Evolutionary conservation across 2,888 invertebrate genomes (phyloP), one percentile per base, ranked within the genome.

Genomic region (Andrena chrysosceles): DNA sequence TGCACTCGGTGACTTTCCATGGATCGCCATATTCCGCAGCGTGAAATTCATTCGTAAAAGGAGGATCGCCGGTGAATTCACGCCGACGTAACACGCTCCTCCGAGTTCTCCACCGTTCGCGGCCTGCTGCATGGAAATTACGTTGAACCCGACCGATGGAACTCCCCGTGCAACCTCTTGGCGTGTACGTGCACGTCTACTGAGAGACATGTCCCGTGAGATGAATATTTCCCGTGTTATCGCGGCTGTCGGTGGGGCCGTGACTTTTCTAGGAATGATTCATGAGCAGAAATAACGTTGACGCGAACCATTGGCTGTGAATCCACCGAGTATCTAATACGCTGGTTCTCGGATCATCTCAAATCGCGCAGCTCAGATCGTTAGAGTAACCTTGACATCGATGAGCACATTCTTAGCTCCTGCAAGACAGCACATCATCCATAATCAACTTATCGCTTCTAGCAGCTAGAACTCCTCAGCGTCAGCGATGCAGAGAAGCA

Each of bases 31-130:
- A 74, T 77, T 77, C 52, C 62, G 48, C 29, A 60, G 31, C 74
- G 84, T 33, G 77, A 78, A 77, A 60, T 73, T 81, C 70, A 73
- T 82, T 81, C 75, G 74, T 52, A 60, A 69, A 26, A 72, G 74
- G 63, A 63, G 54, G 35, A 77, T 70, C 26, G 42, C n/a, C 26
- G 35, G 10, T 79, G 62, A 70, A 76, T 80, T 74, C 66, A 26
- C 67, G 23, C n/a, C 56, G 26, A n/a, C 29, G 29, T 31, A 16
- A 29, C 74, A 59, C 26, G 42, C 13, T 35, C 23, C 56, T 23
- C 52, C 59, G 48, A n/a, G 54, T 16, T 62, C 35, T 71, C 72
- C 70, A 20, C 49, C 62, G 63, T 60, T 66, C 67, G 82, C 35
- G 56, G 54, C 56, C 23, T 10, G 42, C 67, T 66, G 64, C 73